phyloP scores from a whole-genome alignment of 2,113 vertebrate species.

The Atlantisia rogersi region DNA sequence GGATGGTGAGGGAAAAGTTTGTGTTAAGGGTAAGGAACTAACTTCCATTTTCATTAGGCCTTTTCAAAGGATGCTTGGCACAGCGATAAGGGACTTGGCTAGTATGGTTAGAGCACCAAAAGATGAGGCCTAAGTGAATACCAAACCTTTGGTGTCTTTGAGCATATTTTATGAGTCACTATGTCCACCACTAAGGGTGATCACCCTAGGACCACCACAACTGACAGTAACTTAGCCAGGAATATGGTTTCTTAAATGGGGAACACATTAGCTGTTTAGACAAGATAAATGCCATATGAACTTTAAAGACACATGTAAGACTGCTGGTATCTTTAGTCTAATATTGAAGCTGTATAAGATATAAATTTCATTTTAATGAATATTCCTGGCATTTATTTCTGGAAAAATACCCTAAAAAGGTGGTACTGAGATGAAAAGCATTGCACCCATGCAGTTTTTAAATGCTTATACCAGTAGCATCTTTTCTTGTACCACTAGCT shows the following conservation, averaged over 20 bases:
- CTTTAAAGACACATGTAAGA: background rate
- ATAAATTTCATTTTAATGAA: background rate
- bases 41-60: background rate
- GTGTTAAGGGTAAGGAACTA: accelerated
- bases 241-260: background rate
- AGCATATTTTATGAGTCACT: background rate
- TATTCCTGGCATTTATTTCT: background rate
- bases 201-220: background rate
- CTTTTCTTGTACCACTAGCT: background rate
- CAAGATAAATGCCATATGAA: background rate
- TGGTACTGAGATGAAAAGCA: background rate
- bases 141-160: background rate
- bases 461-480: background rate
- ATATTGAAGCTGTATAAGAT: background rate
- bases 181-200: background rate
- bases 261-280: background rate
- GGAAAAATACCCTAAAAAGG: too few species aligned
- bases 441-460: background rate
- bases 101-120: background rate
- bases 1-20: background rate
- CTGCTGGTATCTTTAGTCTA: background rate
- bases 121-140: background rate
- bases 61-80: background rate
- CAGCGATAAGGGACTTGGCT: background rate
- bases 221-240: background rate